Conservation (phyloP, 2,888 invertebrate species). For the Notodonta dromedarius region DNA sequence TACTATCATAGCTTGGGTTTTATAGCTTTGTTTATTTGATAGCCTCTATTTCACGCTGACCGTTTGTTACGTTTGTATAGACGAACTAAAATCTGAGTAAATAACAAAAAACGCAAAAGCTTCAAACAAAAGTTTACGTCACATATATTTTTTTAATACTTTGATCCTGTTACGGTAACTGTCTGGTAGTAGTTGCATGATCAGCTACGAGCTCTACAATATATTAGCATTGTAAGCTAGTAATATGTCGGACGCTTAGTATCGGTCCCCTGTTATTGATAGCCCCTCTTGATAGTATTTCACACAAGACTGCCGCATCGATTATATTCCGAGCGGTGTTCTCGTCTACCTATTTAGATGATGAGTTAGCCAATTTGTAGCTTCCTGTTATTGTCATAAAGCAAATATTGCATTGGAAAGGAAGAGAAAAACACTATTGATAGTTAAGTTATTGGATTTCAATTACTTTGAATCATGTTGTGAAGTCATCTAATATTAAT, state of each 20-base stretch:
- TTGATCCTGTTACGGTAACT: neutral
- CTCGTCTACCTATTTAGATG: conserved; percentile 3
- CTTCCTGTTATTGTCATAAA: neutral
- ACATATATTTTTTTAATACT: too few species aligned
- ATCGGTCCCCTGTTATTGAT: conserved; percentile 53
- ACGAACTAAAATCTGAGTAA: too few species aligned
- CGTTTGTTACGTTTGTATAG: conserved; percentile 1
- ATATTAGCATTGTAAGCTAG: conserved; percentile 63
- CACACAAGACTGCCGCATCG: conserved; percentile 41
- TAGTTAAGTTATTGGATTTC: too few species aligned
- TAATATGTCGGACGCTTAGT: conserved; percentile 64
- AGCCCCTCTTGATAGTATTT: conserved; percentile 46
- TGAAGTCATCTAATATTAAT: too few species aligned
- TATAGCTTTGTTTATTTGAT: conserved; percentile 33
- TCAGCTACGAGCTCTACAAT: conserved; percentile 57
- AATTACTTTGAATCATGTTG: too few species aligned
- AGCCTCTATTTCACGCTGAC: conserved; percentile 13
- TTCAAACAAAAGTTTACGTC: too few species aligned
- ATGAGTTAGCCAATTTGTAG: conserved; percentile 4
- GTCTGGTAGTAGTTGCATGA: conserved; percentile 39
- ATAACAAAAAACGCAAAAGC: too few species aligned
- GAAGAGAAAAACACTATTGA: too few species aligned
- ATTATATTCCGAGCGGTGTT: conserved; percentile 31
- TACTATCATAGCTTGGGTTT: conserved; percentile 24
- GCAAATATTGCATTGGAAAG: too few species aligned